These are phyloP conservation scores for Platyscapa corneri DNA, from an alignment of 1,140 invertebrate species.

Conservation along the genomic window DNA sequence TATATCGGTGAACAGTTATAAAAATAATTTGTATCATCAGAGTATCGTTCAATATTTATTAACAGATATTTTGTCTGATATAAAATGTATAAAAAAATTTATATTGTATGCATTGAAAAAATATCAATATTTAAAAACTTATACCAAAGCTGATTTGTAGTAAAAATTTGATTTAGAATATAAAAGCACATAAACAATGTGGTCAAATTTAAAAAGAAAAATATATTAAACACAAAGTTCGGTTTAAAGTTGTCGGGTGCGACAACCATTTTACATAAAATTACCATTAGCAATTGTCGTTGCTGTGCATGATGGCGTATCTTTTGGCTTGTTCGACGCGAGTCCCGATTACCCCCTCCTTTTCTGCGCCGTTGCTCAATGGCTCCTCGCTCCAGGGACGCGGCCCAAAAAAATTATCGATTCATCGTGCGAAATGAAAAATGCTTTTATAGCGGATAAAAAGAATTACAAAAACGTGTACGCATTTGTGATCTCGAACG, in stretches of 20 bases:
- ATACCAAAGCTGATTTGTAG: not conserved
- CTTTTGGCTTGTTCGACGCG: conserved; percentile 1
- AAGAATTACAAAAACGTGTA: not conserved
- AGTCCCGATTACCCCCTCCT: not conserved
- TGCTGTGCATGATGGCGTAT: not conserved
- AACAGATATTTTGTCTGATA: no score
- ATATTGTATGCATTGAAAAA: no score
- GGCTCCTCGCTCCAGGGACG: not conserved
- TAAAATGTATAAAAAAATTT: no score
- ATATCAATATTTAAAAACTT: not conserved
- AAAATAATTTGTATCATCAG: no score
- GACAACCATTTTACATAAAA: conserved; percentile 31
- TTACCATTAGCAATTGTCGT: not conserved
- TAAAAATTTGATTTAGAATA: not conserved
- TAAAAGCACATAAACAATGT: no score
- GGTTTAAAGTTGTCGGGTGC: no score
- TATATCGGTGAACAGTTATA: no score
- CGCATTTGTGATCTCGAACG: not conserved
- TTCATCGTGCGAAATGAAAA: not conserved
- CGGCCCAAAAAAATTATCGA: not conserved
- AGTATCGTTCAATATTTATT: no score
- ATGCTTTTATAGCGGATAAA: not conserved
- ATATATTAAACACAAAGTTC: no score
- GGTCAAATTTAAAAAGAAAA: no score
- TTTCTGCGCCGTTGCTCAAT: not conserved